Evolutionary conservation across 2,888 invertebrate species (phyloP).

Genomic region (Arctia plantaginis): DNA sequence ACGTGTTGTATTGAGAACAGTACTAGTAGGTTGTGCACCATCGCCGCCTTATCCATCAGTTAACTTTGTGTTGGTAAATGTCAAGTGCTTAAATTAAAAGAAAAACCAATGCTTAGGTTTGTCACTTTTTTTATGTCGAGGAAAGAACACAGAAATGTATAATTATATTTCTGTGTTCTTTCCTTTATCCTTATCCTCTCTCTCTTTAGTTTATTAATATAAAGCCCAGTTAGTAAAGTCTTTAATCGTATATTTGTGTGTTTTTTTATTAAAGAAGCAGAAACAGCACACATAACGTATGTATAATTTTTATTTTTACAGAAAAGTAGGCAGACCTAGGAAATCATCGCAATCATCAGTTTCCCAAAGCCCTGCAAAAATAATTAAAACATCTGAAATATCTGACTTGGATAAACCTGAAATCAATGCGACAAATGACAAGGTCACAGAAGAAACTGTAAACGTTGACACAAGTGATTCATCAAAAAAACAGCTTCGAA

Average conservation of each 20-base stretch:
- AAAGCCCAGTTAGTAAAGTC: too few species aligned
- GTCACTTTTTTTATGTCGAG: too few species aligned
- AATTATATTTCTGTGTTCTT: too few species aligned
- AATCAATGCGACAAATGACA: constrained; percentile 13
- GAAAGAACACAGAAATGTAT: too few species aligned
- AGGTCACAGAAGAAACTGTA: constrained; percentile 20
- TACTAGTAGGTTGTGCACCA: too few species aligned
- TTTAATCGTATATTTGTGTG: too few species aligned
- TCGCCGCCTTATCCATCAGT: too few species aligned
- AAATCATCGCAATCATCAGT: constrained; percentile 34
- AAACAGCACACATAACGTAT: not conserved
- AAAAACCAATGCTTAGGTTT: too few species aligned
- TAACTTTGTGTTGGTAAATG: not conserved
- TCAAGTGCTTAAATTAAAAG: not conserved
- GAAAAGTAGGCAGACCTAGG: constrained; percentile 36
- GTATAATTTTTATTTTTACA: constrained; percentile 36
- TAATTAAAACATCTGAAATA: constrained; percentile 23
- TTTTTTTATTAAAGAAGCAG: too few species aligned
- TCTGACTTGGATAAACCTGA: constrained; percentile 13
- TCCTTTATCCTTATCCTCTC: too few species aligned
- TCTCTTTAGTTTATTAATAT: too few species aligned
- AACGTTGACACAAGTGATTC: constrained; percentile 19
- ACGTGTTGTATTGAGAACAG: too few species aligned
- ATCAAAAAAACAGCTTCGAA: constrained; percentile 24
- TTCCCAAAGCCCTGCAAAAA: constrained; percentile 37